phyloP scores from a whole-genome alignment of 2,797 vertebrate genomes.

The Clamator glandarius region DNA sequence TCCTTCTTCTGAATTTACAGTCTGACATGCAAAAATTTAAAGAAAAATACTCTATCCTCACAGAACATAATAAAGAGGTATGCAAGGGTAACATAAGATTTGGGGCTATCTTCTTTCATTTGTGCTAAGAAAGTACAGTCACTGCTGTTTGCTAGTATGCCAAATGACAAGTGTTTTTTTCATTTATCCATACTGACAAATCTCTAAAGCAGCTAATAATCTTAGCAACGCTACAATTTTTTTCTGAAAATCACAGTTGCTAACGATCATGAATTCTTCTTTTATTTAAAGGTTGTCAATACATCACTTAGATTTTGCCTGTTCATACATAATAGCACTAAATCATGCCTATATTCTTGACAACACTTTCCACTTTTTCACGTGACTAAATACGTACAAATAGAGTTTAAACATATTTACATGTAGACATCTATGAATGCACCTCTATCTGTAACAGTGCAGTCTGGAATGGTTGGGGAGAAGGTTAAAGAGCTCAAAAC shows the following conservation, averaged over 20 bases:
- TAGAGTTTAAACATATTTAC: not conserved
- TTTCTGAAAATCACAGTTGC: not conserved
- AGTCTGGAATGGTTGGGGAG: not conserved
- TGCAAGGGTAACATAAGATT: conserved; percentile 9
- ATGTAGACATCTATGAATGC: not conserved
- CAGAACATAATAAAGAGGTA: not conserved
- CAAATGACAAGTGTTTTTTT: not conserved
- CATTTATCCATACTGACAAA: not conserved
- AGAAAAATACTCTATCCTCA: not conserved
- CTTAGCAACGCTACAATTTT: not conserved
- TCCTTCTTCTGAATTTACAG: conserved; percentile 12
- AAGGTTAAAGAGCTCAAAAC: not conserved
- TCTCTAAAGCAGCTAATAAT: conserved; percentile 5
- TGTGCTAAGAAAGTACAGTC: not conserved
- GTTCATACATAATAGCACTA: not conserved
- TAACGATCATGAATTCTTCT: not conserved
- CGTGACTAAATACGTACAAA: not conserved
- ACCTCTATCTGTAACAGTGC: not conserved
- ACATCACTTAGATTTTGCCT: not conserved
- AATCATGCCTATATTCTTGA: not conserved
- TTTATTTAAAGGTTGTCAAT: not conserved
- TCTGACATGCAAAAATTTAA: conserved; percentile 23
- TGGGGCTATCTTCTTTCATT: not conserved
- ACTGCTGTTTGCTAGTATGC: not conserved
- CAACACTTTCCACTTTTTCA: not conserved